These are phyloP conservation scores for Calyptomena viridis DNA, from an alignment of 2,113 vertebrate species.

Conservation along the genomic window DNA sequence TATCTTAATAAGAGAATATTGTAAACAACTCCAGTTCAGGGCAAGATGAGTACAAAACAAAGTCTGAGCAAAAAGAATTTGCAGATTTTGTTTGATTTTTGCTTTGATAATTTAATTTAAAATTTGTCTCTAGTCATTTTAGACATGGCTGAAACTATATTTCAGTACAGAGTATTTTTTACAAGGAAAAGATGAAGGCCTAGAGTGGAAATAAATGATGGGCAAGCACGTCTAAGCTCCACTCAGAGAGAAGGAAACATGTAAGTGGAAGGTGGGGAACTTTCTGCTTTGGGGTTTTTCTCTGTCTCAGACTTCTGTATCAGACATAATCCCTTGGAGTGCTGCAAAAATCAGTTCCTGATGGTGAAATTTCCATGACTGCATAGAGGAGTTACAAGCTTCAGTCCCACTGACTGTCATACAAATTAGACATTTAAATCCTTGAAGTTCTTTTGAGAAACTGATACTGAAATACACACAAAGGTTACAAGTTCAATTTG, in stretches of 20 bases:
- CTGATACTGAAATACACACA: not conserved
- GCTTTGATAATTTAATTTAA: not conserved
- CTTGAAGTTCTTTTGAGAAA: not conserved
- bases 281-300: not conserved
- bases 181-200: not conserved
- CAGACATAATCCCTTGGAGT: not conserved
- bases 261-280: not conserved
- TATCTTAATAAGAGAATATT: not conserved
- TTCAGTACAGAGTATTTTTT: constrained; percentile 3
- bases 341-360: not conserved
- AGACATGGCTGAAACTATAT: not conserved
- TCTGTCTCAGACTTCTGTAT: not conserved
- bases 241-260: not conserved
- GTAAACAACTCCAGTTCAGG: not conserved
- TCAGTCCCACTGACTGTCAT: not conserved
- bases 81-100: not conserved
- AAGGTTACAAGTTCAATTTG: not conserved
- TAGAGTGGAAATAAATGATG: not conserved
- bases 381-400: not conserved
- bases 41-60: not conserved
- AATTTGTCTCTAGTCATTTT: not conserved
- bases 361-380: not conserved
- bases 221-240: not conserved
- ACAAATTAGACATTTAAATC: not conserved
- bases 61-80: not conserved